Percentiles rank a stretch among this genome's conserved stretches.
Evolutionary conservation across 2,113 vertebrate genomes (phyloP).

Genomic region (Leucopternis melanops): DNA sequence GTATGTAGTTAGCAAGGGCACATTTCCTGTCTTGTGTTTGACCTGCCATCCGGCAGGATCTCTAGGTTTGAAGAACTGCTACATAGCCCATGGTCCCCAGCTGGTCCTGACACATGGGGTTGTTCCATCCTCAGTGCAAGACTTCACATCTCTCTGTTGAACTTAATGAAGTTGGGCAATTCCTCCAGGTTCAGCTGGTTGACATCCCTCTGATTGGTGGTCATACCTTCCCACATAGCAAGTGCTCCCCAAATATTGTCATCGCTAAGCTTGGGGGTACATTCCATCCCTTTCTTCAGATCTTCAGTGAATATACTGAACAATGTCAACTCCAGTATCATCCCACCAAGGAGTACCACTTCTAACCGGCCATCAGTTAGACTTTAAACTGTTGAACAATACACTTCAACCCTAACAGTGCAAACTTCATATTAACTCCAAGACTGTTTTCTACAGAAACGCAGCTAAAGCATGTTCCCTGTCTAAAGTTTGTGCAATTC

Average conservation of each 20-base stretch:
- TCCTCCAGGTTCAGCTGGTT: background rate
- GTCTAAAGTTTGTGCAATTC: background rate
- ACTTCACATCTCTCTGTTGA: background rate
- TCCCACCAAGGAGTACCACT: background rate
- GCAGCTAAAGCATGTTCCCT: background rate
- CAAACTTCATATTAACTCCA: background rate
- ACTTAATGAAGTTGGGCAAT: background rate
- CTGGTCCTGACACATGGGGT: background rate
- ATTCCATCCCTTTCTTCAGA: background rate
- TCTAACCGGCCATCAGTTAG: background rate
- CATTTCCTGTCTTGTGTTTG: background rate
- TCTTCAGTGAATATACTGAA: background rate
- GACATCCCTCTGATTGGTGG: background rate
- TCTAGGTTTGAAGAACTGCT: background rate
- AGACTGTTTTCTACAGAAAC: background rate
- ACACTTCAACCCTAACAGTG: background rate
- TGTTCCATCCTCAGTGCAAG: background rate
- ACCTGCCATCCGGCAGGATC: background rate
- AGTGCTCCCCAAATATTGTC: background rate
- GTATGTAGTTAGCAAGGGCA: background rate
- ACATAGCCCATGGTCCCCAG: background rate
- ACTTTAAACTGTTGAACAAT: background rate
- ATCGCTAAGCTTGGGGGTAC: background rate
- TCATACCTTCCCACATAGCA: background rate
- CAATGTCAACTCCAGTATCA: background rate